Percentiles rank a stretch among this genome's conserved stretches.
Evolutionary conservation across 2,113 vertebrate genomes (phyloP).

Genomic region (Tyrannus savana): DNA sequence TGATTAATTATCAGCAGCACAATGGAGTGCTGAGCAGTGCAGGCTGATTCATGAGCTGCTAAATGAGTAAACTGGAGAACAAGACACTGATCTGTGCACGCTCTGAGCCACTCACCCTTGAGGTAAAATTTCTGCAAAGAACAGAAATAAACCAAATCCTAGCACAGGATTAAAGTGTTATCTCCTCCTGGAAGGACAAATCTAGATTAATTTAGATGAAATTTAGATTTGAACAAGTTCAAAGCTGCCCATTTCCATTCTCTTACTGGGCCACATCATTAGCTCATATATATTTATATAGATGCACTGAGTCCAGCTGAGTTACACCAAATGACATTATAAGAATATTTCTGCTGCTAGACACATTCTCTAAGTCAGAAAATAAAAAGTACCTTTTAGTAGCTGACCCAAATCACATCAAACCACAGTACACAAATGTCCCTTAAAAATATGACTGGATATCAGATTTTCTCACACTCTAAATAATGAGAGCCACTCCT

Average conservation of each 20-base stretch:
- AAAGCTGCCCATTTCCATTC: not conserved
- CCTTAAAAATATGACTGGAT: not conserved
- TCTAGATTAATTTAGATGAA: not conserved
- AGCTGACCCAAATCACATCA: not conserved
- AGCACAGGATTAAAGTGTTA: not conserved
- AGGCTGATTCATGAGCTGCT: constrained; percentile 68
- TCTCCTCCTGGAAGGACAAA: not conserved
- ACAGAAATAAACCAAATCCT: not conserved
- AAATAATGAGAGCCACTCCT: not conserved
- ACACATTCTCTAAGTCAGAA: not conserved
- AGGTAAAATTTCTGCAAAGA: not conserved
- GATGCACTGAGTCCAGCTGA: not conserved
- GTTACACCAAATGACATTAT: not conserved
- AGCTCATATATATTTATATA: not conserved
- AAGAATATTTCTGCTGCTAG: not conserved
- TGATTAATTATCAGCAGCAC: constrained; percentile 71
- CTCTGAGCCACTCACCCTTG: not conserved
- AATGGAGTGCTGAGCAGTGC: constrained; percentile 53
- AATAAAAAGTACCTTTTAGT: not conserved
- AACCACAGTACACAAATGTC: not conserved
- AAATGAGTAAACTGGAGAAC: constrained; percentile 54
- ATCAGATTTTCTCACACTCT: not conserved
- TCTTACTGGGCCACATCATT: not conserved
- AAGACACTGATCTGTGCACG: not conserved
- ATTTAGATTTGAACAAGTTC: not conserved